Evolutionary conservation across 2,888 invertebrate genomes (phyloP).

Genomic region (Cacoxenus indagator): DNA sequence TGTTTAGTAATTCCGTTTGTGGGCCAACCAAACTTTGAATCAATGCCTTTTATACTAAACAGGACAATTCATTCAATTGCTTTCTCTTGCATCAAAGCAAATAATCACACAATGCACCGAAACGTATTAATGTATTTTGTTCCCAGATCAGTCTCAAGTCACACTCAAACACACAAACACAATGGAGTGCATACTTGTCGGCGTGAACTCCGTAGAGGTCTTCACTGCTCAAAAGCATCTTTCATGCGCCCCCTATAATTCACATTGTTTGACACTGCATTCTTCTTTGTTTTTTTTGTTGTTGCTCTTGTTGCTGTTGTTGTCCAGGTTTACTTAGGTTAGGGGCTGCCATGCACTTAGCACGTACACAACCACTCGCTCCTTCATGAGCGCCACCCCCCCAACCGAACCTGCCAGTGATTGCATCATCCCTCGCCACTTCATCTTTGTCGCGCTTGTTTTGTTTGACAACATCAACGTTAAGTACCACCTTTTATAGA

Average conservation of each 20-base stretch:
- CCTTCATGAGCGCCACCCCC: not conserved
- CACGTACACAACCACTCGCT: not conserved
- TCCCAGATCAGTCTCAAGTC: too few species aligned
- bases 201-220: not conserved
- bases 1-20: too few species aligned
- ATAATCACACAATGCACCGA: not conserved
- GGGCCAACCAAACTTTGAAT: too few species aligned
- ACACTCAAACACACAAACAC: too few species aligned
- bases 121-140: too few species aligned
- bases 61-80: too few species aligned
- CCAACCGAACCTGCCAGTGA: not conserved
- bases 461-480: constrained; percentile 29
- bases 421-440: not conserved
- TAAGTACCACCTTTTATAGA: constrained; percentile 17
- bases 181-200: not conserved
- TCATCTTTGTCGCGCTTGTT: constrained; percentile 44
- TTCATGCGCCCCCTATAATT: not conserved
- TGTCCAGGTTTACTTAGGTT: not conserved
- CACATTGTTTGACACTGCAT: not conserved
- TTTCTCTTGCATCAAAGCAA: too few species aligned
- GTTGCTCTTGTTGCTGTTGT: not conserved
- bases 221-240: too few species aligned
- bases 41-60: too few species aligned
- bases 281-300: not conserved
- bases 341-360: constrained; percentile 1